A percentile compares a stretch with the other conserved stretches of the same genome.
Conservation (phyloP, 2,888 invertebrate genomes). For the Ischnus inquisitorius region DNA sequence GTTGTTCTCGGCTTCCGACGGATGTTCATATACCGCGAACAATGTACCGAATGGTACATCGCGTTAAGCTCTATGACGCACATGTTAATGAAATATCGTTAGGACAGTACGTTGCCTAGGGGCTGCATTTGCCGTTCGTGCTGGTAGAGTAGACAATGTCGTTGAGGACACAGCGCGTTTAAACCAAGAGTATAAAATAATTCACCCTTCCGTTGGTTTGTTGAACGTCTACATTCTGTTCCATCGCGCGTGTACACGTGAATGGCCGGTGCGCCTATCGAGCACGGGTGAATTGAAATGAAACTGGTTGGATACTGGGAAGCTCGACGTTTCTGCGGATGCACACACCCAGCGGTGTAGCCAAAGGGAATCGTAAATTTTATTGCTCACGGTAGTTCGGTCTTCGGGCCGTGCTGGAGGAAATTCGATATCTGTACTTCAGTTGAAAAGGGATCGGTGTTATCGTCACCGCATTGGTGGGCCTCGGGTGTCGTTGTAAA, state of each 20-base stretch:
- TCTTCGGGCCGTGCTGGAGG: slow-evolving; percentile 37
- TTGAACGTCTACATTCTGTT: slow-evolving; percentile 42
- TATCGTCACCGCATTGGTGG: slow-evolving; percentile 49
- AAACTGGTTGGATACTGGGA: slow-evolving; percentile 54
- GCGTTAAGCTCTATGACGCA: slow-evolving; percentile 18
- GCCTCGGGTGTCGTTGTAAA: slow-evolving; percentile 50
- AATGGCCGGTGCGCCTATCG: neutral
- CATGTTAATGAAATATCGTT: slow-evolving; percentile 55
- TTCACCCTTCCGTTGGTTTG: neutral
- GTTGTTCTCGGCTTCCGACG: slow-evolving; percentile 29
- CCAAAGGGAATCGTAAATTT: slow-evolving; percentile 59
- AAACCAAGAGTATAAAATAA: slow-evolving; percentile 53
- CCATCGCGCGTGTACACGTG: neutral
- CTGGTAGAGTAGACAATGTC: slow-evolving; percentile 40
- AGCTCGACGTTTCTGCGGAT: slow-evolving; percentile 20
- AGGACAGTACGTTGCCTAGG: slow-evolving; percentile 12
- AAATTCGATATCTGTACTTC: slow-evolving; percentile 55
- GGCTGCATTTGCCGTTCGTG: neutral
- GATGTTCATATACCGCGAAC: neutral
- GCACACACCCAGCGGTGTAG: slow-evolving; percentile 36
- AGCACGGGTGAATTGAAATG: slow-evolving; percentile 60
- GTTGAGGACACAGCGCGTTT: slow-evolving; percentile 32
- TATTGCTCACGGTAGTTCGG: slow-evolving; percentile 53
- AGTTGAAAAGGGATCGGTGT: slow-evolving; percentile 42
- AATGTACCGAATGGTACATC: neutral